Conservation (phyloP, 2,113 vertebrate genomes). For the Dromiciops gliroides region DNA sequence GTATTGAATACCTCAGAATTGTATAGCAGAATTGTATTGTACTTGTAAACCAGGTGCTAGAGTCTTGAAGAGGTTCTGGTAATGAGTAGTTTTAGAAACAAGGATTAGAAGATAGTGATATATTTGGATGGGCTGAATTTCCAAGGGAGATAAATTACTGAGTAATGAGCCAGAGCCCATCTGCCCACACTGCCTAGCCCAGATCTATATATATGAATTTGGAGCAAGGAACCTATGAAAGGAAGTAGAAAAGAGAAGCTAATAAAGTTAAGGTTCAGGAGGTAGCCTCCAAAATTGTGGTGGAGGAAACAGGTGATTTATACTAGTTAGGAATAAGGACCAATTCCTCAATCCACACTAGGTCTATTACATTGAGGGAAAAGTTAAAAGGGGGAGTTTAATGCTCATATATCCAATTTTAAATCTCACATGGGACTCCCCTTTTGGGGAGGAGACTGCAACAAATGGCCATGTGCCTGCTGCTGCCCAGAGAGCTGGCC, state of each 20-base stretch:
- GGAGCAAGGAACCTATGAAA: not conserved
- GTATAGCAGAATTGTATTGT: no score
- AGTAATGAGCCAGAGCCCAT: not conserved
- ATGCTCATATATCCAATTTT: no score
- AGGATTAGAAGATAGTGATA: not conserved
- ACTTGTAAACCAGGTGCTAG: not conserved
- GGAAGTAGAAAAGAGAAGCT: not conserved
- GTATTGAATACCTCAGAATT: not conserved
- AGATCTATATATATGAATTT: not conserved
- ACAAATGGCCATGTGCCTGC: no score
- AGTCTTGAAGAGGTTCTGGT: not conserved
- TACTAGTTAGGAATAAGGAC: not conserved
- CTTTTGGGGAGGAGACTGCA: no score
- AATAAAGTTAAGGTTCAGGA: not conserved
- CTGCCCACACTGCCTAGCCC: not conserved
- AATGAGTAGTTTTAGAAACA: not conserved
- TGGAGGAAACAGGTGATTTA: not conserved
- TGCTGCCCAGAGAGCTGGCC: no score
- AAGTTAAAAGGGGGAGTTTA: no score
- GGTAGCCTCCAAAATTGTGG: not conserved
- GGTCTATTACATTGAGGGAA: no score
- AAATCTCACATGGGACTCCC: no score
- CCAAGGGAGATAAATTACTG: not conserved
- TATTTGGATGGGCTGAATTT: not conserved
- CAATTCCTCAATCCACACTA: not conserved